These are phyloP conservation scores for Sinohyriopsis cumingii DNA, from an alignment of 2,888 invertebrate genomes.

Conservation along the genomic window DNA sequence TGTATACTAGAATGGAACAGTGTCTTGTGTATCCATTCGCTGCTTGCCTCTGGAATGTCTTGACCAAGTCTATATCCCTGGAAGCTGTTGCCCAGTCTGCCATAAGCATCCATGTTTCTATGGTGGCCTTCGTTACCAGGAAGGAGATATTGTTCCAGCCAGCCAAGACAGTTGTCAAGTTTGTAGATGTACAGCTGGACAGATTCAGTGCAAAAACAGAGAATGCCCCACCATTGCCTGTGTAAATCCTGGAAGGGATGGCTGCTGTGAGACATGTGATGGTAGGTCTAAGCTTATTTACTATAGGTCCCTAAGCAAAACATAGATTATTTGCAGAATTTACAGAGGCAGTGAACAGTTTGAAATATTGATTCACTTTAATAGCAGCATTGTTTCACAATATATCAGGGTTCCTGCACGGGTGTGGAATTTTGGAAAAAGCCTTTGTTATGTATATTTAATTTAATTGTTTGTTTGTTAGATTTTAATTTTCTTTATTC, in stretches of 20 bases:
- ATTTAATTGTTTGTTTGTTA: no score
- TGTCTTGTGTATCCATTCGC: slow-evolving; percentile 44
- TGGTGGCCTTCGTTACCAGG: slow-evolving; percentile 39
- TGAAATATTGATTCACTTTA: no score
- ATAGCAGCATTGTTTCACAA: no score
- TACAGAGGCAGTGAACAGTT: no score
- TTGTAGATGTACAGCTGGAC: slow-evolving; percentile 56
- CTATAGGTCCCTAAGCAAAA: no score
- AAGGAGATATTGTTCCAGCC: slow-evolving; percentile 52
- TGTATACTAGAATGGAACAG: slow-evolving; percentile 51
- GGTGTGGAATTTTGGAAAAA: no score
- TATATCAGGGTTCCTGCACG: no score
- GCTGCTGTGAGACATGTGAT: slow-evolving; percentile 61
- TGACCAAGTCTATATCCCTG: slow-evolving; percentile 47
- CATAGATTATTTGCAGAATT: no score
- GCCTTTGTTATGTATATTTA: no score
- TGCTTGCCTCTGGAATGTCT: slow-evolving; percentile 52
- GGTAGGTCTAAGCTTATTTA: slow-evolving; percentile 25
- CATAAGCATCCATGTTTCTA: slow-evolving; percentile 40
- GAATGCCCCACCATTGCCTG: slow-evolving; percentile 54
- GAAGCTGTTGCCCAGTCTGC: slow-evolving; percentile 60
- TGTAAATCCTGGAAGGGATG: slow-evolving; percentile 43
- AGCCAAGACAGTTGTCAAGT: slow-evolving; percentile 51
- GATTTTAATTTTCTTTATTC: no score
- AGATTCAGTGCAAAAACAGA: slow-evolving; percentile 45